Evolutionary conservation across 2,113 vertebrate genomes (phyloP).

Genomic region (Addax nasomaculatus): DNA sequence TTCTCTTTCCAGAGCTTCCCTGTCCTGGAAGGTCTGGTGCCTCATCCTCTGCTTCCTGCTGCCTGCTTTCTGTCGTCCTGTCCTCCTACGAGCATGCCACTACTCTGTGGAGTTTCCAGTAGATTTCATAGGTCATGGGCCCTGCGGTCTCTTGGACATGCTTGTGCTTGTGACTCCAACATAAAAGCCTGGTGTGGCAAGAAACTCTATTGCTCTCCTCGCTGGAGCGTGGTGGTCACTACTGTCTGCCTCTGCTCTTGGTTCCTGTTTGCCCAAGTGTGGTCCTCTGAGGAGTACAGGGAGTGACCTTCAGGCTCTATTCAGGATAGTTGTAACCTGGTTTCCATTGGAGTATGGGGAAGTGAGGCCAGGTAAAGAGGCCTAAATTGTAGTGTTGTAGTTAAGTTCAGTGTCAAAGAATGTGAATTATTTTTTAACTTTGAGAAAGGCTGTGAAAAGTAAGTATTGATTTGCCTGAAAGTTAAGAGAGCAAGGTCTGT

Average conservation of each 20-base stretch:
- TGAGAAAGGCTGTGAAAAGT: background rate
- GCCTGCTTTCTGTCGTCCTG: accelerated
- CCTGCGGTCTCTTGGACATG: background rate
- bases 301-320: background rate
- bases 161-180: background rate
- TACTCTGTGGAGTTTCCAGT: background rate
- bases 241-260: background rate
- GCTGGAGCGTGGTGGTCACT: background rate
- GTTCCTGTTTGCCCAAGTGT: background rate
- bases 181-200: background rate
- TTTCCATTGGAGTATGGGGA: background rate
- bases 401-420: background rate
- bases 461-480: background rate
- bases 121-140: background rate
- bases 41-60: background rate
- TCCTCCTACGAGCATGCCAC: background rate
- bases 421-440: background rate
- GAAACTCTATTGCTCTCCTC: background rate
- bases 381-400: background rate
- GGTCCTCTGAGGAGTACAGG: background rate
- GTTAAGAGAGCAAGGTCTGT: background rate
- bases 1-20: background rate
- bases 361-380: background rate
- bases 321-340: background rate
- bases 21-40: background rate